phyloP scores from a whole-genome alignment of 2,888 invertebrate species.

The Habrosyne pyritoides region DNA sequence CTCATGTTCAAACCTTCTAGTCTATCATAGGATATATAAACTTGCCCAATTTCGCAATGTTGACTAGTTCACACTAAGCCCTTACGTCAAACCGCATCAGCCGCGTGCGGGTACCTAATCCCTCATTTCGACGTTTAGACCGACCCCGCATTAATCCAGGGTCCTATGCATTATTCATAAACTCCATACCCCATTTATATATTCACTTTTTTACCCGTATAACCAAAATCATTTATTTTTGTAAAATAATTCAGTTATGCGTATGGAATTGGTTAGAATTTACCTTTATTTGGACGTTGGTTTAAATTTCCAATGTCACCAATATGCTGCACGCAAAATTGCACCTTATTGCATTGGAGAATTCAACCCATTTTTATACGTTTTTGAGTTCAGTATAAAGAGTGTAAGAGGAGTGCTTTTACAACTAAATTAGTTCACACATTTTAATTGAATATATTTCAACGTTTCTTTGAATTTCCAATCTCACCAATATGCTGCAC shows the following conservation, averaged over 20 bases:
- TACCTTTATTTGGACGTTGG: not conserved
- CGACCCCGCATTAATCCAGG: slow-evolving; percentile 26
- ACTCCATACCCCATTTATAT: slow-evolving; percentile 31
- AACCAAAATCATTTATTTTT: not conserved
- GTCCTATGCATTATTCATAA: slow-evolving; percentile 39
- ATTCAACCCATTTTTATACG: too few relatives aligned
- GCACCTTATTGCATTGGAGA: too few relatives aligned
- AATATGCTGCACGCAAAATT: not conserved
- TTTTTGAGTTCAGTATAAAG: too few relatives aligned
- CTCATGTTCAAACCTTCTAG: not conserved
- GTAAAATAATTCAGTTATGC: not conserved
- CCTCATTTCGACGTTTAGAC: slow-evolving; percentile 33
- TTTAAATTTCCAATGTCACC: not conserved
- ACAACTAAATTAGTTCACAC: too few relatives aligned
- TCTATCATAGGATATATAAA: not conserved
- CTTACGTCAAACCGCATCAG: slow-evolving; percentile 14
- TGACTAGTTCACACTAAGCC: slow-evolving; percentile 6
- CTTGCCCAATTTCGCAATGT: not conserved
- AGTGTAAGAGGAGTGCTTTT: too few relatives aligned
- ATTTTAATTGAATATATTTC: too few relatives aligned
- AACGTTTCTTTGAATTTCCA: too few relatives aligned
- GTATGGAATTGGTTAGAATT: not conserved
- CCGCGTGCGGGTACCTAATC: slow-evolving; percentile 26
- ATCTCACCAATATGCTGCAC: too few relatives aligned
- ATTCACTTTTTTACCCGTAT: slow-evolving; percentile 36